Conservation (phyloP, 2,797 vertebrate genomes). For the Notolabrus celidotus region DNA sequence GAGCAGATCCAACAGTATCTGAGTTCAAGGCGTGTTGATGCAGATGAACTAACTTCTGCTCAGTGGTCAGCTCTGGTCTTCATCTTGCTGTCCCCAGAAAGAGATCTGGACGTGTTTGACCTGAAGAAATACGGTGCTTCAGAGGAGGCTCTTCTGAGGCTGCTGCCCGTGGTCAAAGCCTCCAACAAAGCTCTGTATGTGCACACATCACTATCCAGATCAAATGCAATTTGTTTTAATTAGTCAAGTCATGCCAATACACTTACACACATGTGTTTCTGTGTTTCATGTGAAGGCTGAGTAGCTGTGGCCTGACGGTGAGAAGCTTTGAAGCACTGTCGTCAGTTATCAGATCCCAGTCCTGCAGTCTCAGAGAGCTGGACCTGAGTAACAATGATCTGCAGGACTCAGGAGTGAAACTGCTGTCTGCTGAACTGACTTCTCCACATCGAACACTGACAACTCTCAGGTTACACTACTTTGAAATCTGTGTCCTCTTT, state of each 20-base stretch:
- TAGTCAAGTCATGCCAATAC: too few relatives aligned
- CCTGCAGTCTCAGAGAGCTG: not conserved
- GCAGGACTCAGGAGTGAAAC: not conserved
- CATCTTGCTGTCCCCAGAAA: not conserved
- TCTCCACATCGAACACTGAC: not conserved
- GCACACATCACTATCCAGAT: not conserved
- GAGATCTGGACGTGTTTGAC: not conserved
- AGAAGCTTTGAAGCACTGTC: constrained; percentile 4
- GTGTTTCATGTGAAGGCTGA: not conserved
- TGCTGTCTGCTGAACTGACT: not conserved
- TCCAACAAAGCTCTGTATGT: not conserved
- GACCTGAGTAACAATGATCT: not conserved
- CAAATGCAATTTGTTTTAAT: too few relatives aligned
- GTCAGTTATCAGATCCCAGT: not conserved
- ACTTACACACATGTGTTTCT: not conserved
- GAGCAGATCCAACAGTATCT: not conserved
- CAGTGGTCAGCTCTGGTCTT: not conserved
- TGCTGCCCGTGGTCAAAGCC: too few relatives aligned
- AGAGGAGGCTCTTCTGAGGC: not conserved
- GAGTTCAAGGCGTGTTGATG: not conserved
- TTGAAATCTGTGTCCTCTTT: too few relatives aligned
- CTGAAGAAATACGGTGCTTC: not conserved
- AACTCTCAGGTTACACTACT: constrained; percentile 2
- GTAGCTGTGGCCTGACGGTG: not conserved
- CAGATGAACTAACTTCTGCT: not conserved